Base-by-base conservation (phyloP, 2,113 vertebrate species). In the Eurypyga helias region DNA sequence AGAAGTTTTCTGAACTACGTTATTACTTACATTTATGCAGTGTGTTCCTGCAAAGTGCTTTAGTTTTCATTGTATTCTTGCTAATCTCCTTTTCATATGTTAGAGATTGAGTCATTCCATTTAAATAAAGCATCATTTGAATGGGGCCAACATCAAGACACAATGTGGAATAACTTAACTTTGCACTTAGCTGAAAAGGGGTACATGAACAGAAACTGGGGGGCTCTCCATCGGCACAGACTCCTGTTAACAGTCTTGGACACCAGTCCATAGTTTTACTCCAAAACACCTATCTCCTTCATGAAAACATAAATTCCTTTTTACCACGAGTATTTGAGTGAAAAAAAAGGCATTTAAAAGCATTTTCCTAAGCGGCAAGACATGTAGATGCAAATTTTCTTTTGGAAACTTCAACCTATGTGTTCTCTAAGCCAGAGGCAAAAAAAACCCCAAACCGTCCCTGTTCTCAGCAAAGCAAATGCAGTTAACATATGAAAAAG, bases 361-460 rank as follows among this genome's bases (percentile, higher is more conserved):
- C 41, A 67, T 73, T 66, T 77, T 26, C 2, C 0, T 21, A 70
- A 81, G 36, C 43, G 8, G 26, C 16, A 82, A 87, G 61, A 84
- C 5, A 90, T 2, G 9, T 3, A 67, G 17, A 86, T 79, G 70
- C 13, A 83, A 16, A 94, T 45, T 81, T 97, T 77, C 60, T 83
- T 43, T 28, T 33, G 31, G 49, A 33, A 65, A 52, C 31, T 77
- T 60, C 43, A 89, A 33, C 29, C 29, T 66, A 73, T 70, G 26
- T 70, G 62, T 55, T 96, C 61, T 71, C 82, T 72, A 94, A 83
- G 43, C 14, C 33, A 76, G 34, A 90, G 48, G 20, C 84, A 20
- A n/a, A 81, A 64, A 76, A 51, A 88, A 8, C 3, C 3, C 17
- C n/a, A n/a, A n/a, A n/a, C n/a, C n/a, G n/a, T 38, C 18, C 38